phyloP scores from a whole-genome alignment of 2,797 vertebrate genomes.

The Neopelma chrysocephalum region DNA sequence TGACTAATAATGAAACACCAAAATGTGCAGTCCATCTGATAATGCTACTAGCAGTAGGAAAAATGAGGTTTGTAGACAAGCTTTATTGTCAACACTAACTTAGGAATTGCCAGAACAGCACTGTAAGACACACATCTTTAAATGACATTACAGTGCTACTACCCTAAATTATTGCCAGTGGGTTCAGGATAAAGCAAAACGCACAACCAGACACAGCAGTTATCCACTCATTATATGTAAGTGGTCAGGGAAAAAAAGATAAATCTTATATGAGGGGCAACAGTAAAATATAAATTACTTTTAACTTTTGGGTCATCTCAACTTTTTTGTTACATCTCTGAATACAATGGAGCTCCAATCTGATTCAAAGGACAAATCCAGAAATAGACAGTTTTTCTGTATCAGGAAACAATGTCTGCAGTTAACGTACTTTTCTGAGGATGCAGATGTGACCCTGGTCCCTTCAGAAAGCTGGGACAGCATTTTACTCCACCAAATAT shows the following conservation, averaged over 20 bases:
- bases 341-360: constrained; percentile 1
- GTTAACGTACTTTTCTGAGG: constrained; percentile 24
- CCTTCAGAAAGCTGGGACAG: constrained; percentile 34
- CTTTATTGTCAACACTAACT: not conserved
- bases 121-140: not conserved
- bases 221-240: not conserved
- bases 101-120: not conserved
- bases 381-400: constrained; percentile 24
- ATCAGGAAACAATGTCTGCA: constrained; percentile 38
- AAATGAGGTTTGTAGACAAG: not conserved
- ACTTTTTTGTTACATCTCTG: constrained; percentile 11
- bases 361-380: constrained; percentile 58
- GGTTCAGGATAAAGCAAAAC: constrained; percentile 20
- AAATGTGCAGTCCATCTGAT: not conserved
- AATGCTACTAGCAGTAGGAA: not conserved
- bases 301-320: constrained; percentile 48
- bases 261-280: not conserved
- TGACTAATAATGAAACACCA: not conserved
- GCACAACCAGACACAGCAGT: not conserved
- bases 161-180: not conserved
- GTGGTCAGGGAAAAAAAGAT: constrained; percentile 22
- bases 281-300: constrained; percentile 23
- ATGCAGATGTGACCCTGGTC: constrained; percentile 30
- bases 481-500: constrained; percentile 36
- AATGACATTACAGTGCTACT: not conserved